Evolutionary conservation across 2,888 invertebrate genomes (phyloP).

Genomic region (Leptinotarsa rubiginosa): DNA sequence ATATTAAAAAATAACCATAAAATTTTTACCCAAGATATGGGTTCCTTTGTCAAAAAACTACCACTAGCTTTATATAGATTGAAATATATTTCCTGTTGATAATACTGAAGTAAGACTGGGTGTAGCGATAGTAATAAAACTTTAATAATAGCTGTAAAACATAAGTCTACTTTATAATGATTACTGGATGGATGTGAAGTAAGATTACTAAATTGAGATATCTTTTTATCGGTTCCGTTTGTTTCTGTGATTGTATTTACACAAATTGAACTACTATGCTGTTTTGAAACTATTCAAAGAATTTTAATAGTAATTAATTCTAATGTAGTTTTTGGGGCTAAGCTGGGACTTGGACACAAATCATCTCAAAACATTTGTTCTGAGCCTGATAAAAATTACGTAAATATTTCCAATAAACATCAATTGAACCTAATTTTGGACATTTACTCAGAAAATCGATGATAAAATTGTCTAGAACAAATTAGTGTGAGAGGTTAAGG

Average conservation of each 20-base stretch:
- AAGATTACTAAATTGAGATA: conserved; percentile 33
- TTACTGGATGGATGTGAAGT: conserved; percentile 53
- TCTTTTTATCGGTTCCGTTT: conserved; percentile 61
- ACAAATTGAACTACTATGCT: conserved; percentile 56
- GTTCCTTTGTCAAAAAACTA: conserved; percentile 1
- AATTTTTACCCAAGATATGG: not conserved
- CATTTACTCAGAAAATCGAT: not conserved
- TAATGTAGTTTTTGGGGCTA: conserved; percentile 1
- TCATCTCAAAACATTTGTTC: conserved; percentile 8
- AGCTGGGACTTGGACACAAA: not conserved
- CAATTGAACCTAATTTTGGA: not conserved
- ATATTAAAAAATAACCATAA: not conserved
- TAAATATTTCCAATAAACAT: no score
- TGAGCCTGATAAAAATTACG: not conserved
- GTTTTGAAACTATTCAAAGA: conserved; percentile 28
- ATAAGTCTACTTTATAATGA: conserved; percentile 52
- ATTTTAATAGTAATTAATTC: conserved; percentile 18
- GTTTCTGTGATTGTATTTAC: conserved; percentile 66
- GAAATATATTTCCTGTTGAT: conserved; percentile 44
- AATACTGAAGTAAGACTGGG: conserved; percentile 56
- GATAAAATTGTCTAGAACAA: no score
- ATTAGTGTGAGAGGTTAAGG: no score
- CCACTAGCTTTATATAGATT: conserved; percentile 41
- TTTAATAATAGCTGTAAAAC: conserved; percentile 52
- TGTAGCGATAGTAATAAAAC: conserved; percentile 57